Evolutionary conservation across 1,140 invertebrate genomes (phyloP), one percentile per base, ranked within the genome.

Genomic region (Portunus trituberculatus): DNA sequence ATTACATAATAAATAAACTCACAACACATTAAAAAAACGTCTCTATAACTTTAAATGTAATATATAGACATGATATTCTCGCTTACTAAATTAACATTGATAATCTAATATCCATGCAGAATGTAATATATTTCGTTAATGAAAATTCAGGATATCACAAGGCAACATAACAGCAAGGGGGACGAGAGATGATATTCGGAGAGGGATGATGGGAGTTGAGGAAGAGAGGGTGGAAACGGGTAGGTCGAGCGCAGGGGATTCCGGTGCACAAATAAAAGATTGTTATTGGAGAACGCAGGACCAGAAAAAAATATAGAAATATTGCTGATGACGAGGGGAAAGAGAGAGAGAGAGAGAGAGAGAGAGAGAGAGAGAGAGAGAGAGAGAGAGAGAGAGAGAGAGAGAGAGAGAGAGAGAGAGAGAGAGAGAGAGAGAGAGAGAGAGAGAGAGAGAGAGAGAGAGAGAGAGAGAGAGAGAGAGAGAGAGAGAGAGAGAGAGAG

Each of bases 391-490:
- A 48, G 45, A 32, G 52, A 67, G 52, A 67, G 52, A 67, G 52
- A 67, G 46, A 28, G 46, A 28, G 46, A 52, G 46, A 52, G 12
- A 28, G 46, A n/a, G 52, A 25, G 46, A 29, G 14, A 29, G 52
- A 29, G 28, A 52, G 16, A 29, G 52, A 48, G 10, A 29, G 29
- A 20, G 48, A 48, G 28, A 92, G 91, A 92, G 31, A 39, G 25
- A 92, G 91, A 92, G 91, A 82, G 67, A 82, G 91, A 92, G 91
- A 92, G 91, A 92, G 67, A 92, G 91, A 92, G 67, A 82, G 67
- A 83, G 91, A 83, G 91, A 83, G 59, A 25, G 67, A 83, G 91
- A 82, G 31, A 46, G 10, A 3, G 4, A 14, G 8, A 32, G 32
- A 32, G 2, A 32, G 29, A 46, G 12, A 28, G n/a, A 32, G 29